Evolutionary conservation across 2,888 invertebrate genomes (phyloP).

Genomic region (Phortica magna): DNA sequence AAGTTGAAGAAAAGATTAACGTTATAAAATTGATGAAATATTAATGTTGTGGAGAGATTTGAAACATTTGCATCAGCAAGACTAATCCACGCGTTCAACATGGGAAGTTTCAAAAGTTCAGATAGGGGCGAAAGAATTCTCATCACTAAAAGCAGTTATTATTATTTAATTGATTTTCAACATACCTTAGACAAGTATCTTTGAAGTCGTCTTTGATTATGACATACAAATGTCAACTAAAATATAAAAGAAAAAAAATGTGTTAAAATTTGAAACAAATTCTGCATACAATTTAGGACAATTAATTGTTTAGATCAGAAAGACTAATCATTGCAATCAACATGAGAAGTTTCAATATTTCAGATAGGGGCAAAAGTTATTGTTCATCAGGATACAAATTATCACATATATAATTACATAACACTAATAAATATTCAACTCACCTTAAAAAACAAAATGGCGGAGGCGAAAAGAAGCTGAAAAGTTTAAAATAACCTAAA

Average conservation of each 20-base stretch:
- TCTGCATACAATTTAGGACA: too few species aligned
- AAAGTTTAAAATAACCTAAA: neutral
- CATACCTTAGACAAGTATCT: constrained; percentile 35
- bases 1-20: too few species aligned
- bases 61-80: constrained; percentile 58
- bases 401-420: constrained; percentile 13
- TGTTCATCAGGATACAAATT: constrained; percentile 49
- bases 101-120: constrained; percentile 64
- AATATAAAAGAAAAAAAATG: constrained; percentile 10
- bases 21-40: too few species aligned
- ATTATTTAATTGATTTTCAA: neutral
- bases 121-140: constrained; percentile 69
- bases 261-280: too few species aligned
- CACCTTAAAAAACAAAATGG: neutral
- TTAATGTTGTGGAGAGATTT: neutral
- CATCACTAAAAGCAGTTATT: constrained; percentile 44
- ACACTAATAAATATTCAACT: neutral
- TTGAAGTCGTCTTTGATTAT: too few species aligned
- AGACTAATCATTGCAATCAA: constrained; percentile 73
- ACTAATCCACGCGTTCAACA: constrained; percentile 71
- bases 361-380: constrained; percentile 70
- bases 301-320: constrained; percentile 39
- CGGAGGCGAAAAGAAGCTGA: constrained; percentile 12
- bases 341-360: constrained; percentile 66
- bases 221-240: neutral